Conservation (phyloP, 2,797 vertebrate genomes). For the Botia kubotai region DNA sequence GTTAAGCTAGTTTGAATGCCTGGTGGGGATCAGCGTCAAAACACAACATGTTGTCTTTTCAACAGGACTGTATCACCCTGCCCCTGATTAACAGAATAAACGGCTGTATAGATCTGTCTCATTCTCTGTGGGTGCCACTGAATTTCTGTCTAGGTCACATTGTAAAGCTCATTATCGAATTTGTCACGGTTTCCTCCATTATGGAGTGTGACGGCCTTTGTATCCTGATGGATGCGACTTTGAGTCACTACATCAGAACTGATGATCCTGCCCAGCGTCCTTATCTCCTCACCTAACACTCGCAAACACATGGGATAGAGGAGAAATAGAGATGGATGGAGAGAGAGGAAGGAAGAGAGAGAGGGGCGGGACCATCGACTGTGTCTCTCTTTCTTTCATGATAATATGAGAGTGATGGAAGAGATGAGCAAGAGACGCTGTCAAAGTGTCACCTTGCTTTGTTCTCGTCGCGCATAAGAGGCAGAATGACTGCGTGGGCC, state of each 20-base stretch:
- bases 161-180: constrained; percentile 48
- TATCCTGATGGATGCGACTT: constrained; percentile 76
- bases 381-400: constrained; percentile 25
- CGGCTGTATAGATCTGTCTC: constrained; percentile 39
- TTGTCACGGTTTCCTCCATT: constrained; percentile 66
- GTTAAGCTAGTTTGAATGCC: too few relatives aligned
- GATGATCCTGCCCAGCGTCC: constrained; percentile 45
- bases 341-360: constrained; percentile 22
- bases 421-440: constrained; percentile 44
- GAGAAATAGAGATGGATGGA: constrained; percentile 35
- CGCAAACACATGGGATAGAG: constrained; percentile 34
- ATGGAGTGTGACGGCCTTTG: constrained; percentile 65
- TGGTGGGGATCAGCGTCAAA: neutral
- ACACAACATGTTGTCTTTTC: neutral
- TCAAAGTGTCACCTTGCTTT: constrained; percentile 62
- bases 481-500: constrained; percentile 53
- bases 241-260: constrained; percentile 71
- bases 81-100: constrained; percentile 36
- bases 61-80: neutral
- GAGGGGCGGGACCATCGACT: constrained; percentile 30
- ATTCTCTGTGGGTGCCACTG: constrained; percentile 35
- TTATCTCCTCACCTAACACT: constrained; percentile 42
- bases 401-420: constrained; percentile 59
- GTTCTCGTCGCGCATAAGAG: constrained; percentile 53
- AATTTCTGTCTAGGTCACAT: constrained; percentile 50